These are phyloP conservation scores for Bucco capensis DNA, from an alignment of 2,113 vertebrate genomes.

Conservation along the genomic window DNA sequence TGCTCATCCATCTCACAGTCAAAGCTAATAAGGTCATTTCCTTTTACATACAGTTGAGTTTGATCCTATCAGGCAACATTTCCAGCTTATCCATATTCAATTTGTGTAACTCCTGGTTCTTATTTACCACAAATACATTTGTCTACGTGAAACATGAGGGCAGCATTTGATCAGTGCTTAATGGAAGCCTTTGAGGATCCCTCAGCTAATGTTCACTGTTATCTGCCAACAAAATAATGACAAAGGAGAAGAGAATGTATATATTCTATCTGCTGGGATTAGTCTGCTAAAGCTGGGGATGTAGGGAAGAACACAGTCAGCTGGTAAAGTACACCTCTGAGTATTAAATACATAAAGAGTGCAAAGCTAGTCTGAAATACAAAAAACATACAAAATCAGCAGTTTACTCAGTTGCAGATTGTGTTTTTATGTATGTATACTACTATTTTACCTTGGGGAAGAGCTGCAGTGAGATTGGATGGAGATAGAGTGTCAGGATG, in stretches of 20 bases:
- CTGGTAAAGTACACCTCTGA: background rate
- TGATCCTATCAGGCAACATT: background rate
- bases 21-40: background rate
- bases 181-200: background rate
- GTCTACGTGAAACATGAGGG: background rate
- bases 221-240: background rate
- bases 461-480: background rate
- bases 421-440: background rate
- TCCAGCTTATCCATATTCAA: background rate
- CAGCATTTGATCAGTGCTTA: background rate
- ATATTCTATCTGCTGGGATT: background rate
- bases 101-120: background rate
- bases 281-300: background rate
- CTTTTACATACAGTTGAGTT: background rate
- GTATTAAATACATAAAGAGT: background rate
- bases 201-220: background rate
- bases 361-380: background rate
- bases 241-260: background rate
- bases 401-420: background rate
- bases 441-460: background rate
- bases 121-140: background rate
- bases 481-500: background rate
- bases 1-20: background rate
- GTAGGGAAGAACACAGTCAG: background rate
- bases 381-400: background rate